Conservation (phyloP, 2,113 vertebrate genomes). For the Phycodurus eques region DNA sequence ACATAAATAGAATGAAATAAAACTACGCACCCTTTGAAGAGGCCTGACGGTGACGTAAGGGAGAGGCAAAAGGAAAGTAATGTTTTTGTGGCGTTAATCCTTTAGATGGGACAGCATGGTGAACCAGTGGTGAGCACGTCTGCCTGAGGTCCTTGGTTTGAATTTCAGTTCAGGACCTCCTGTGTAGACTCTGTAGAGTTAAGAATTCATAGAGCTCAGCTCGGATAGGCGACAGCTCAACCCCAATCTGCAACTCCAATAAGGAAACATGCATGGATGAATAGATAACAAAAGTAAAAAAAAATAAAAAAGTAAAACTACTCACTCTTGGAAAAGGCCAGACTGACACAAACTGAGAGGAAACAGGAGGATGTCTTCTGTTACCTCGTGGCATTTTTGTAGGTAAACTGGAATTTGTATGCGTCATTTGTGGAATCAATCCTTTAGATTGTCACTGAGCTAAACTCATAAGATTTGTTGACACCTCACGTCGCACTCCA, state of each 20-base stretch:
- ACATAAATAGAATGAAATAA: background rate
- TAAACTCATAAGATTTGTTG: no score
- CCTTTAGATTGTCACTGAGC: no score
- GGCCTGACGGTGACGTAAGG: background rate
- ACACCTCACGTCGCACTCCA: no score
- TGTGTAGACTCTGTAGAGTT: background rate
- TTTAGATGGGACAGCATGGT: background rate
- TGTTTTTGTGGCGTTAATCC: background rate
- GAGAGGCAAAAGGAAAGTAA: background rate
- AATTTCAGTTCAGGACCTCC: background rate
- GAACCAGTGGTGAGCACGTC: background rate
- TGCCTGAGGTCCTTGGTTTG: background rate
- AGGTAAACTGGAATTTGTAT: no score
- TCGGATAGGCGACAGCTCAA: background rate
- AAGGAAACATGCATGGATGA: background rate
- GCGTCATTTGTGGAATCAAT: no score
- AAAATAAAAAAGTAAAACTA: background rate
- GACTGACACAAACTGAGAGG: background rate
- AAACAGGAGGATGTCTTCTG: background rate
- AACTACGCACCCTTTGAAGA: background rate
- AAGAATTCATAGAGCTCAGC: background rate
- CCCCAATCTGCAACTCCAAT: background rate
- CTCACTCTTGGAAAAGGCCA: background rate
- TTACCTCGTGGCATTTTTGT: background rate
- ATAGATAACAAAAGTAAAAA: background rate